These are phyloP conservation scores for Xestoiulus laeticollis DNA, from an alignment of 2,888 invertebrate genomes.

Conservation along the genomic window DNA sequence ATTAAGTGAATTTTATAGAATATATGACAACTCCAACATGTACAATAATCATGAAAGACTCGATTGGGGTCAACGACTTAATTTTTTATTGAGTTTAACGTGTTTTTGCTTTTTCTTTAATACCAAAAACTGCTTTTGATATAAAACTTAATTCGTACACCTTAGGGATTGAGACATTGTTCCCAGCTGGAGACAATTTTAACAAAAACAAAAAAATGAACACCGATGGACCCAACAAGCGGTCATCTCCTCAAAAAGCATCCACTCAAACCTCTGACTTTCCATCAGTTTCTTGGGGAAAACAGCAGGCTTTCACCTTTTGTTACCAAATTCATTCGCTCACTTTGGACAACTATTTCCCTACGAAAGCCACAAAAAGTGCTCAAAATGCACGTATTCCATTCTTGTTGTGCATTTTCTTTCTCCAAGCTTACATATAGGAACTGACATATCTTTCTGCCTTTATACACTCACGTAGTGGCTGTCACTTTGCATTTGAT, in stretches of 20 bases:
- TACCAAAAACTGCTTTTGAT: neutral
- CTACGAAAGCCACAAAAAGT: slow-evolving; percentile 25
- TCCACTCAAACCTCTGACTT: neutral
- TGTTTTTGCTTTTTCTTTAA: too few species aligned
- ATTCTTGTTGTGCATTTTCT: slow-evolving; percentile 3
- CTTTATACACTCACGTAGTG: slow-evolving; percentile 12
- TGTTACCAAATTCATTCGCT: slow-evolving; percentile 22
- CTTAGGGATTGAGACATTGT: slow-evolving; percentile 12
- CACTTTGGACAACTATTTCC: slow-evolving; percentile 37
- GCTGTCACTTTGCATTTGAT: slow-evolving; percentile 28
- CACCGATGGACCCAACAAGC: slow-evolving; percentile 1
- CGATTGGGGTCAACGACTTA: too few species aligned
- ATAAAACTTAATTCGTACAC: neutral
- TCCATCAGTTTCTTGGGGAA: slow-evolving; percentile 1
- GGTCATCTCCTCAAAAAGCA: neutral
- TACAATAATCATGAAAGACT: too few species aligned
- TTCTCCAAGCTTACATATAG: neutral
- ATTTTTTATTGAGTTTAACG: too few species aligned
- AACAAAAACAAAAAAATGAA: slow-evolving; percentile 8
- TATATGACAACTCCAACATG: too few species aligned
- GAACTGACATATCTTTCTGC: slow-evolving; percentile 25
- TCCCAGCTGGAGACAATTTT: neutral
- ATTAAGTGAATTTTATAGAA: too few species aligned
- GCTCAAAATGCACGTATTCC: slow-evolving; percentile 14
- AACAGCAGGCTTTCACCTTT: slow-evolving; percentile 29